Conservation (phyloP, 1,140 invertebrate species). For the Brachionus asplanchnoidis region DNA sequence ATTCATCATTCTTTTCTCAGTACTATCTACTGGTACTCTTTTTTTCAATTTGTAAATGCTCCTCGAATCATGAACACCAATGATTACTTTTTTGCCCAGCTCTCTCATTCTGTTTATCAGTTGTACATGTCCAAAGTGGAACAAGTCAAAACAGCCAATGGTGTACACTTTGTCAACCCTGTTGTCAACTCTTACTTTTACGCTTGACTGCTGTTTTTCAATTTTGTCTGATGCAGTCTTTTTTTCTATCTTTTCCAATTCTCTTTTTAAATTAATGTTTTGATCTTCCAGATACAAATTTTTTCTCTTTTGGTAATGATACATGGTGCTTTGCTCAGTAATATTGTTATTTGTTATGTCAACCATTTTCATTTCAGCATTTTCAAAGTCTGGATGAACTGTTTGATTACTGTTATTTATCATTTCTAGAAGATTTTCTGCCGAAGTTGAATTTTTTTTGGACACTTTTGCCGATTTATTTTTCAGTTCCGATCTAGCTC, state of each 20-base stretch:
- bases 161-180: conserved; percentile 50
- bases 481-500: conserved; percentile 44
- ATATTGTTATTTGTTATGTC: conserved; percentile 4
- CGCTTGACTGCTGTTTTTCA: neutral
- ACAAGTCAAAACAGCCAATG: conserved; percentile 52
- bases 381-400: conserved; percentile 31
- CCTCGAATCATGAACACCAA: conserved; percentile 14
- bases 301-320: conserved; percentile 22
- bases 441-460: neutral
- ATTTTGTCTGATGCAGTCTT: neutral
- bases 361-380: conserved; percentile 41
- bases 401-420: neutral
- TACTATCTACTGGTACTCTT: conserved; percentile 51
- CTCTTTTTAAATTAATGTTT: neutral
- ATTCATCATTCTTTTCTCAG: conserved; percentile 50
- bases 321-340: neutral
- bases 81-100: conserved; percentile 49
- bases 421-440: neutral
- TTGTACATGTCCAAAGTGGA: conserved; percentile 49
- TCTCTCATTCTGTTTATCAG: conserved; percentile 48
- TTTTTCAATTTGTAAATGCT: conserved; percentile 51
- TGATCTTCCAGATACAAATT: neutral
- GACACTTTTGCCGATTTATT: neutral
- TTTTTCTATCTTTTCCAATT: neutral
- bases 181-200: conserved; percentile 21